Base-by-base conservation (phyloP, 2,888 invertebrate genomes). In the Hyalella azteca region DNA sequence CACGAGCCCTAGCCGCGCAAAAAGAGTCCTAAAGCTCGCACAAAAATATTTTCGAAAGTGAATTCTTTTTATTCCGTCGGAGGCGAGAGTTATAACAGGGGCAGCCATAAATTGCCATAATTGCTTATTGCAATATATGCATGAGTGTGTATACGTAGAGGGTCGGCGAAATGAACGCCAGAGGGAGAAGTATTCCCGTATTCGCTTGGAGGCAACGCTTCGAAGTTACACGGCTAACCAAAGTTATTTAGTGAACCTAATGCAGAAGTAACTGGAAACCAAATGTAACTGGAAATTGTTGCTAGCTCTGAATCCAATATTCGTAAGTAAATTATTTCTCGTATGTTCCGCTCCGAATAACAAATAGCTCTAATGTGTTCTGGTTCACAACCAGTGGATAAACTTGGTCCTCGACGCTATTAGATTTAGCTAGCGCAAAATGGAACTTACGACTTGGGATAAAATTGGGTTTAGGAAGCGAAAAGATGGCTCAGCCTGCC, bases 81-180 rank as follows among this genome's bases (percentile, higher is more conserved):
- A 36, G 66, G 15, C 13, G 22, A 66, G 66, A 66, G 66, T 66
- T 66, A 66, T 66, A 36, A 36, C 66, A 36, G 36, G 36, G 36
- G 66, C 66, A 36, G 66, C 66, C 66, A 36, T 66, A 66, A 66
- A 66, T 66, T 66, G 15, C 39, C 26, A 36, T 32, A 66, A 66
- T 66, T 66, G 66, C 66, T 66, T 66, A 66, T 66, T 66, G 66
- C 66, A 66, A 66, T 66, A 66, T 66, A 66, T 66, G 66, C 66
- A 66, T 66, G 66, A 36, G 66, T 66, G 22, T 66, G 66, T 66
- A 66, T 66, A 66, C 66, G 66, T 66, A 66, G 66, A 66, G 66
- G 66, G 66, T 32, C 66, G 36, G 36, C 66, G 66, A 66, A 66
- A 66, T 66, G 66, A 66, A 66, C 66, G 66, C 66, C 19, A 66